Percentiles rank a stretch among this genome's conserved stretches.
phyloP scores from a whole-genome alignment of 1,140 invertebrate species.

The Drosophila bocki region DNA sequence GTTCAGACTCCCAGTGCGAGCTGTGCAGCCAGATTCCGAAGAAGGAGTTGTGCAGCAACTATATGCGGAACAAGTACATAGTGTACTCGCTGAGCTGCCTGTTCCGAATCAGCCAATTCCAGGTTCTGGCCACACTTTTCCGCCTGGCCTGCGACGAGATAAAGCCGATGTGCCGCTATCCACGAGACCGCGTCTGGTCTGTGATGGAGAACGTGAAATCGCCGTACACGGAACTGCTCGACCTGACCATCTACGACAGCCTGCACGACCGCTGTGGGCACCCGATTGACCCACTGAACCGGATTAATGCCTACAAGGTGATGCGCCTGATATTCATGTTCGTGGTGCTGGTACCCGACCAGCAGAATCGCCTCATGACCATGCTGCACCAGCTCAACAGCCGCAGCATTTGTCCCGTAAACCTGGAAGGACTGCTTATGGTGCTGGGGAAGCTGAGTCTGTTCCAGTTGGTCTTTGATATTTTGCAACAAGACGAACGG shows the following conservation, averaged over 20 bases:
- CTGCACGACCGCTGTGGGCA: constrained; percentile 66
- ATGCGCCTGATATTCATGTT: constrained; percentile 57
- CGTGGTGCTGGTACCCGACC: constrained; percentile 30
- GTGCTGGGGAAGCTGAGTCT: constrained; percentile 19
- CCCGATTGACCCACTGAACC: constrained; percentile 53
- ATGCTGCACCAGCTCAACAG: constrained; percentile 51
- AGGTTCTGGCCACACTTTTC: constrained; percentile 49
- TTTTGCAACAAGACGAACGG: constrained; percentile 35
- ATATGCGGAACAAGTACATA: constrained; percentile 48
- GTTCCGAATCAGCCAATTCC: constrained; percentile 31
- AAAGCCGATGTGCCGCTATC: constrained; percentile 25
- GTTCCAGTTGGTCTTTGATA: constrained; percentile 48
- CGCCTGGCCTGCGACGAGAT: constrained; percentile 36
- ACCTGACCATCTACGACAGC: constrained; percentile 68
- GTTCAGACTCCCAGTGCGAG: not conserved
- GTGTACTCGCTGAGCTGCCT: constrained; percentile 56
- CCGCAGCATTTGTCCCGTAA: constrained; percentile 22
- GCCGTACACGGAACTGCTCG: constrained; percentile 61
- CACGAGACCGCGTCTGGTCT: constrained; percentile 47
- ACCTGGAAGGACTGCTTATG: constrained; percentile 37
- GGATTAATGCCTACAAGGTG: constrained; percentile 43
- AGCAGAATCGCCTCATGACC: constrained; percentile 19
- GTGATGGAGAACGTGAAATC: constrained; percentile 62
- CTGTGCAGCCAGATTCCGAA: not conserved
- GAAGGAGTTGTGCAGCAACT: constrained; percentile 18